Base-by-base conservation (phyloP, 2,797 vertebrate genomes). In the Amblyraja radiata region DNA sequence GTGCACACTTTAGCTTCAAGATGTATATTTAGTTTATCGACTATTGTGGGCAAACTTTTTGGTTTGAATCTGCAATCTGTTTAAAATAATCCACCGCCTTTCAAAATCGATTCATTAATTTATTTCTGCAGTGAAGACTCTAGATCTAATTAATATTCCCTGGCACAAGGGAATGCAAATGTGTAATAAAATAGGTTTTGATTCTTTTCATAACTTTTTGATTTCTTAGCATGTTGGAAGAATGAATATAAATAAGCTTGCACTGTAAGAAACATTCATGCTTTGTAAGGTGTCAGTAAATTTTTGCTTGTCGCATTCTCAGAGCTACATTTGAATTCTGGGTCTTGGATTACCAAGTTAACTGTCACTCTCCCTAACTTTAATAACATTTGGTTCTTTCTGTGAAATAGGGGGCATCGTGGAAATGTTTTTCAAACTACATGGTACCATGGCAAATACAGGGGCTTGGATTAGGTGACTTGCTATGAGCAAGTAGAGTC, bases 21-120 rank as follows among this genome's bases (percentile, higher is more conserved):
- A 68, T 88, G 84, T 88, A 88, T 68, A 88, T 91, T 91, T 25
- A 76, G 21, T 74, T 54, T 76, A 74, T 7, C 61, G 81, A 25
- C 46, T 54, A 11, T 23, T n/a, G 39, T n/a, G 13, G 81, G 2
- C 39, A 61, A 46, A 54, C 46, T 16, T 83, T 39, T 39, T 54
- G 36, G 71, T 73, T 92, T 92, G 23, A 76, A 76, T 76, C 71
- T 92, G 32, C 65, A 90, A 16, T 90, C 36, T 23, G 39, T 74
- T 39, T 90, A 21, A 90, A 84, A 28, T 61, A 84, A 28, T 61
- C 63, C 9, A 71, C 6, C 36, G 13, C 76, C 39, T 91, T 39
- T 74, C 76, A 23, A 46, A 14, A 28, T 74, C 36, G 23, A 28
- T 25, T 76, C 39, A 74, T 91, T 18, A 74, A 10, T 91, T 54